phyloP scores from a whole-genome alignment of 2,113 vertebrate genomes.

The Argyrosomus japonicus region DNA sequence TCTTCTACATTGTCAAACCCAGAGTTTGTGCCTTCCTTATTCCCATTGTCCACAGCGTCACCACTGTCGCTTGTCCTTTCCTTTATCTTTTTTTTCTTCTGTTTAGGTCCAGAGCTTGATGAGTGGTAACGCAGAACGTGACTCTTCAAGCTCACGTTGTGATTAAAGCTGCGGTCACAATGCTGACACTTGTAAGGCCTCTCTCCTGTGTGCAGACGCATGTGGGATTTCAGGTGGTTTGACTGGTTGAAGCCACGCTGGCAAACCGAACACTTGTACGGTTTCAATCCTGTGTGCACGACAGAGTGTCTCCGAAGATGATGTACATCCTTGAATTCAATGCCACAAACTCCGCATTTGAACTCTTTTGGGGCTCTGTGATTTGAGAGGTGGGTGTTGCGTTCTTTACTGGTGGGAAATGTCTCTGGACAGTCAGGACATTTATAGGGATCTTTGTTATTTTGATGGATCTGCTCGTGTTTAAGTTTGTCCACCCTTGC shows the following conservation, averaged over 20 bases:
- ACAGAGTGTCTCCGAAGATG: slow-evolving; percentile 49
- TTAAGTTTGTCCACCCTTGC: slow-evolving; percentile 47
- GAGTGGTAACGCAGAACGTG: slow-evolving; percentile 48
- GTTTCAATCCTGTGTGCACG: slow-evolving; percentile 56
- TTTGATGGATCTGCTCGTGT: slow-evolving; percentile 44
- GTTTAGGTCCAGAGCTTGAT: neutral
- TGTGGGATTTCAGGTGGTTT: slow-evolving; percentile 55
- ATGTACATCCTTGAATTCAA: slow-evolving; percentile 11
- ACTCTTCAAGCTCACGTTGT: slow-evolving; percentile 63
- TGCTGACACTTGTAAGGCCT: slow-evolving; percentile 47
- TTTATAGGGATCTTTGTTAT: slow-evolving; percentile 28
- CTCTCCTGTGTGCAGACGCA: slow-evolving; percentile 60
- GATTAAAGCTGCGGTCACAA: slow-evolving; percentile 59
- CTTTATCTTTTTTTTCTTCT: neutral
- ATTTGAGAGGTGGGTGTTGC: slow-evolving; percentile 21
- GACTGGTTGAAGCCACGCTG: slow-evolving; percentile 48
- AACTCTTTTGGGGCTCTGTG: slow-evolving; percentile 18
- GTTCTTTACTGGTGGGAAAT: slow-evolving; percentile 27
- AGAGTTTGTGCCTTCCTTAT: neutral
- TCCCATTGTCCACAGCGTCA: neutral
- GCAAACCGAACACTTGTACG: slow-evolving; percentile 46
- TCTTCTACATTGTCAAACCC: neutral
- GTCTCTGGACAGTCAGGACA: slow-evolving; percentile 45
- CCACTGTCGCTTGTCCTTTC: neutral
- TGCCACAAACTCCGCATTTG: slow-evolving; percentile 43